Percentiles rank a stretch among this genome's conserved stretches.
These are phyloP conservation scores for Orthonychiurus folsomi DNA, from an alignment of 2,888 invertebrate genomes.

Conservation along the genomic window DNA sequence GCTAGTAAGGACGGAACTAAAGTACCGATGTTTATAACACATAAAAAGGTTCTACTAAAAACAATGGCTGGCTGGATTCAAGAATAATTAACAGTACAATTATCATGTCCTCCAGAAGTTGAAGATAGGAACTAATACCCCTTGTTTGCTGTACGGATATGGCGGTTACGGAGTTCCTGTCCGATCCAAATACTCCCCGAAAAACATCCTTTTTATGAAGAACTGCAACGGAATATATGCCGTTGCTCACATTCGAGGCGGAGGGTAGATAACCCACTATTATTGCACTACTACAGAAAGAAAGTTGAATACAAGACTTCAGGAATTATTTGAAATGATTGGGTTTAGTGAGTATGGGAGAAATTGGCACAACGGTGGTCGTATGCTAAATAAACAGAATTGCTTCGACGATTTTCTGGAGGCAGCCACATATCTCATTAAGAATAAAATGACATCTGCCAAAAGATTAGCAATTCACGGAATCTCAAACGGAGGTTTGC, in stretches of 20 bases:
- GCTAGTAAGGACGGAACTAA: slow-evolving; percentile 83
- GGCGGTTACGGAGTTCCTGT: slow-evolving; percentile 93
- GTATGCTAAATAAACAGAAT: slow-evolving; percentile 86
- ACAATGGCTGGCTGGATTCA: neutral
- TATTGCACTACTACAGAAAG: too few relatives aligned
- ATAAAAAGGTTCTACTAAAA: slow-evolving; percentile 55
- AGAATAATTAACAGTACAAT: neutral
- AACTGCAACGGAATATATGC: slow-evolving; percentile 81
- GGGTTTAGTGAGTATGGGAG: slow-evolving; percentile 81
- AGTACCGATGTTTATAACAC: slow-evolving; percentile 90
- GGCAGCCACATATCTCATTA: slow-evolving; percentile 79
- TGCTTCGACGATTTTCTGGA: slow-evolving; percentile 92
- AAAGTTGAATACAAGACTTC: neutral
- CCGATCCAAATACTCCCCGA: slow-evolving; percentile 79
- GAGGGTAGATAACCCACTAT: slow-evolving; percentile 74
- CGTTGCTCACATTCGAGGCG: slow-evolving; percentile 88
- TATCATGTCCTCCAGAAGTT: neutral
- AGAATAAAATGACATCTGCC: slow-evolving; percentile 65
- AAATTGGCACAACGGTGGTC: slow-evolving; percentile 90
- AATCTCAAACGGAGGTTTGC: slow-evolving; percentile 90
- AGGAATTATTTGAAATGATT: neutral
- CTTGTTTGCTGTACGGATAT: slow-evolving; percentile 87
- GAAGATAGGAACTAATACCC: slow-evolving; percentile 55
- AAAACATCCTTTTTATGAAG: slow-evolving; percentile 79
- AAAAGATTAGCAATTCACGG: slow-evolving; percentile 78